These are phyloP conservation scores for Exocentrus adspersus DNA, from an alignment of 2,888 invertebrate genomes.

Conservation along the genomic window DNA sequence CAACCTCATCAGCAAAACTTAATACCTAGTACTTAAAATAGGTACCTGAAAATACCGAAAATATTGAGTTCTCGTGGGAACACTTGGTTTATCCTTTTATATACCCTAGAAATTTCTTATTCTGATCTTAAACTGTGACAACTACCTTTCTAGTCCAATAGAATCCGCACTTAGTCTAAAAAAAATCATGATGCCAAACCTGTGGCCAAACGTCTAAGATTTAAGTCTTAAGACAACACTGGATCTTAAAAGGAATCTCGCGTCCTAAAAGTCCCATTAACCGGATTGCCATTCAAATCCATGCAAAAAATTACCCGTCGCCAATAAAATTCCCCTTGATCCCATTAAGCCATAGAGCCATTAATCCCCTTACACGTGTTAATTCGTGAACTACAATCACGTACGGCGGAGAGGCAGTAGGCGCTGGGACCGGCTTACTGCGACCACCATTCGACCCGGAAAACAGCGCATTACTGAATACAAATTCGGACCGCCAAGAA, in stretches of 20 bases:
- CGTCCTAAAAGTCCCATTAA: not conserved
- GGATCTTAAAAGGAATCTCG: not conserved
- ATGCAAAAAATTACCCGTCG: not conserved
- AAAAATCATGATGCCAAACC: too few species aligned
- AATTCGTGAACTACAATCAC: constrained; percentile 12
- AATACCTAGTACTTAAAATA: too few species aligned
- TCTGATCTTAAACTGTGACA: too few species aligned
- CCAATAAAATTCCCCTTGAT: constrained; percentile 25
- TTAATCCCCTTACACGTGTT: constrained; percentile 22
- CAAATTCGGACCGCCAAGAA: constrained; percentile 13
- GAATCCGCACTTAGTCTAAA: too few species aligned
- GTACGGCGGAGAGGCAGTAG: constrained; percentile 13
- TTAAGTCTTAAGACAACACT: too few species aligned
- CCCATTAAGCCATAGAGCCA: constrained; percentile 36
- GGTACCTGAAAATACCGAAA: too few species aligned
- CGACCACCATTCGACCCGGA: constrained; percentile 37
- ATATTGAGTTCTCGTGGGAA: too few species aligned
- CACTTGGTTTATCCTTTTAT: too few species aligned
- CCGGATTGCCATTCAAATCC: not conserved
- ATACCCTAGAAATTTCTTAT: too few species aligned
- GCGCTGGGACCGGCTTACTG: constrained; percentile 28
- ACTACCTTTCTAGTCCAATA: too few species aligned
- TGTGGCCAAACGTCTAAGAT: too few species aligned
- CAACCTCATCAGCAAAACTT: too few species aligned
- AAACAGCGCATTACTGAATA: constrained; percentile 41